Evolutionary conservation across 2,888 invertebrate genomes (phyloP).

Genomic region (Agonopterix subpropinquella): DNA sequence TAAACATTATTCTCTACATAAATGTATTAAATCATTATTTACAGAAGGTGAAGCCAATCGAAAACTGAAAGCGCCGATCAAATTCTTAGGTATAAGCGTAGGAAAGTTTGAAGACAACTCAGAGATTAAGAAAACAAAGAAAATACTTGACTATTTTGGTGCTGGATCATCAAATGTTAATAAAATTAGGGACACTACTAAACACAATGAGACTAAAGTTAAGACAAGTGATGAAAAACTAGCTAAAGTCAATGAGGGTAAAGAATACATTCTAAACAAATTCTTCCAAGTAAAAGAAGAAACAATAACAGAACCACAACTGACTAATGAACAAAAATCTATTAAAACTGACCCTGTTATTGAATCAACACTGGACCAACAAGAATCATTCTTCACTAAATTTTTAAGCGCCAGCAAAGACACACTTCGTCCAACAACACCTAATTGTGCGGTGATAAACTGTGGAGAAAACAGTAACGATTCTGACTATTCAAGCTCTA

Average conservation of each 20-base stretch:
- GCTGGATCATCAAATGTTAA: conserved; percentile 44
- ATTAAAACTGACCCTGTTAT: conserved; percentile 14
- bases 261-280: conserved; percentile 46
- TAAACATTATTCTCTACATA: too few species aligned
- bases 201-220: conserved; percentile 16
- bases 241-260: conserved; percentile 26
- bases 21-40: conserved; percentile 16
- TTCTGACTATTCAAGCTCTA: conserved; percentile 57
- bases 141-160: conserved; percentile 76
- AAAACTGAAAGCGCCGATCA: conserved; percentile 72
- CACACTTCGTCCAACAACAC: conserved; percentile 27
- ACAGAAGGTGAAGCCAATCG: conserved; percentile 51
- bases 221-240: conserved; percentile 13
- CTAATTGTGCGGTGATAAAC: conserved; percentile 36
- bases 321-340: conserved; percentile 2
- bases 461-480: conserved; percentile 57
- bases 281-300: conserved; percentile 33
- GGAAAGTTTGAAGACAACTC: conserved; percentile 83
- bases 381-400: conserved; percentile 67
- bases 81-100: conserved; percentile 84
- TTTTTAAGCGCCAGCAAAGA: conserved; percentile 33
- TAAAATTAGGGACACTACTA: conserved; percentile 21
- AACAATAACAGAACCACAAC: neutral
- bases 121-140: conserved; percentile 69
- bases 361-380: conserved; percentile 45